Percentiles rank a stretch among this genome's conserved stretches.
These are phyloP conservation scores for Panulirus ornatus DNA, from an alignment of 1,140 invertebrate species.

Conservation along the genomic window DNA sequence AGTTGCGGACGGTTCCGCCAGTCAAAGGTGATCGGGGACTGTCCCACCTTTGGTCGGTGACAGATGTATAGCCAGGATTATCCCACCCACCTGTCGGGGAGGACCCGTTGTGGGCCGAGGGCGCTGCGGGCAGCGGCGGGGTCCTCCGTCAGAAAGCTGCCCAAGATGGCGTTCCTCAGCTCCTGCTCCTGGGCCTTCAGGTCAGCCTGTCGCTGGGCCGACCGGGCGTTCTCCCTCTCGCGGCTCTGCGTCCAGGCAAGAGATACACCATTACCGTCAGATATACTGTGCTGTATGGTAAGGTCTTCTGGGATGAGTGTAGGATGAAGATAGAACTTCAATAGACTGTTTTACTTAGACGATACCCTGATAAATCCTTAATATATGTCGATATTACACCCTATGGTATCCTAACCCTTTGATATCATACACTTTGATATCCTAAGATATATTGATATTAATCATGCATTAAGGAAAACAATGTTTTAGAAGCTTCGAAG, in stretches of 20 bases:
- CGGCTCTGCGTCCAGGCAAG: neutral
- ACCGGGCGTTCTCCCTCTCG: neutral
- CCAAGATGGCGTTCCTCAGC: slow-evolving; percentile 31
- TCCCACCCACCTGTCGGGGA: slow-evolving; percentile 49
- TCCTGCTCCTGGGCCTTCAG: slow-evolving; percentile 32
- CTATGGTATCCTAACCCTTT: no score
- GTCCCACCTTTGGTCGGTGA: no score
- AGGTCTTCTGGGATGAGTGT: neutral
- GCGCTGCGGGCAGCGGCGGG: slow-evolving; percentile 26
- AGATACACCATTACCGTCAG: neutral
- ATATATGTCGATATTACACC: no score
- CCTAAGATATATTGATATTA: no score
- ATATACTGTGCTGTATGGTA: neutral
- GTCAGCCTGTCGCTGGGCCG: neutral
- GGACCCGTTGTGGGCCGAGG: slow-evolving; percentile 42
- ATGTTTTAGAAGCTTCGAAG: neutral
- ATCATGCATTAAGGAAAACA: neutral
- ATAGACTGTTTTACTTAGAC: neutral
- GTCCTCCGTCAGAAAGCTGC: slow-evolving; percentile 45
- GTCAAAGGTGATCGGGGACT: no score
- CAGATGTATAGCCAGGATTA: no score
- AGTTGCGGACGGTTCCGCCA: no score
- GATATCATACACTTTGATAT: no score
- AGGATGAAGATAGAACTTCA: neutral
- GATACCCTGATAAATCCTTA: neutral